Evolutionary conservation across 1,140 invertebrate genomes (phyloP).

Genomic region (Papilio polyxenes): DNA sequence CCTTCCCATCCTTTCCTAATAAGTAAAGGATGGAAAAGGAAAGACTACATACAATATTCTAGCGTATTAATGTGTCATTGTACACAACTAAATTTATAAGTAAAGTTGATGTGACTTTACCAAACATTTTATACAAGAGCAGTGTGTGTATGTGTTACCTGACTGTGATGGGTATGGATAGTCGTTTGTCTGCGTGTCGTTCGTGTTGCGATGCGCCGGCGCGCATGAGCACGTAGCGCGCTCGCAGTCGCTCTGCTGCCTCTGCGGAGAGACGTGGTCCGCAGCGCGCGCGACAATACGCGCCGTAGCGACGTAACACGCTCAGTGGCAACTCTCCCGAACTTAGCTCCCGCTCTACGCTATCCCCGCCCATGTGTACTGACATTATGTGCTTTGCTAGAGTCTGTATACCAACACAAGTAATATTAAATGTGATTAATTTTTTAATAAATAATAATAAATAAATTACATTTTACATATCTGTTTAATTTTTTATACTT

Average conservation of each 20-base stretch:
- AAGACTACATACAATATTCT: no score
- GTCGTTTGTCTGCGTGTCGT: conserved; percentile 88
- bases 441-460: no score
- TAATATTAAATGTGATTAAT: background rate
- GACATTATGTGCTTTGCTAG: conserved; percentile 98
- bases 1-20: no score
- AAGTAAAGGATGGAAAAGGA: no score
- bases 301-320: conserved; percentile 96
- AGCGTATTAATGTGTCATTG: no score
- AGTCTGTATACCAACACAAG: conserved; percentile 79
- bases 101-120: no score
- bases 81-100: no score
- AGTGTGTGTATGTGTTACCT: conserved; percentile 78
- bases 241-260: conserved; percentile 96
- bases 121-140: no score
- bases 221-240: conserved; percentile 97
- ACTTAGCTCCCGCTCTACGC: conserved; percentile 83
- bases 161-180: conserved; percentile 96
- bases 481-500: no score
- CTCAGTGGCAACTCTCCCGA: conserved; percentile 92
- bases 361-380: conserved; percentile 94
- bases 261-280: conserved; percentile 93
- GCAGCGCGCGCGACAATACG: conserved; percentile 93
- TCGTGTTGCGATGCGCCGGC: conserved; percentile 90
- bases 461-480: no score